Evolutionary conservation across 2,797 vertebrate genomes (phyloP), one percentile per base, ranked within the genome.

Genomic region (Chanos chanos): DNA sequence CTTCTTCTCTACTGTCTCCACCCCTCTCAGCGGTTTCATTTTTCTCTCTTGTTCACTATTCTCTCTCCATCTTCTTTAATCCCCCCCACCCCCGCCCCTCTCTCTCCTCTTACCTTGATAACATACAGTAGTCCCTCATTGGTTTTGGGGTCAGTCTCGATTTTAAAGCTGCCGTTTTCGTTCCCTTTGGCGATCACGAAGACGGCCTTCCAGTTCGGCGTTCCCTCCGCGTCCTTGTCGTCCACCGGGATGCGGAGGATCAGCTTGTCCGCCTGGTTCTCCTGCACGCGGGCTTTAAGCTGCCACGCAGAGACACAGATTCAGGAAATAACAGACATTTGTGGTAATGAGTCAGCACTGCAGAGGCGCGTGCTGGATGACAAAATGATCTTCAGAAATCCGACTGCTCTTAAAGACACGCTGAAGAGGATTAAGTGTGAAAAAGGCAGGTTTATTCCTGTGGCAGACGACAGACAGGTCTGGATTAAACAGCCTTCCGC

Each of bases 101-200:
- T n/a, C 4, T 15, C n/a, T 22, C 33, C 28, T 18, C 30, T 31
- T 37, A 94, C 93, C 90, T 93, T 93, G 56, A 83, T 60, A 60
- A 90, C 85, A 71, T 81, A 82, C 5, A 94, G 67, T 39, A 92
- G 55, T 10, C 83, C 92, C 52, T 92, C 88, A 1, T 94, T 94
- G 56, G 89, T 93, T 8, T 72, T 80, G 31, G 80, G 87, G 64
- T 94, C 92, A 3, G 90, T 91, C 30, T 81, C 85, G 37, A 94
- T 87, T 80, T 81, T 78, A 80, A 94, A 94, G 70, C 85, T 78
- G 16, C 74, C 83, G 0, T 84, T 86, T 40, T 91, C 90, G 12
- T 94, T 93, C 67, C 93, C 93, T 44, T 83, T 81, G 49, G 83
- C 78, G 53, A 94, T 91, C 49, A 66, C 80, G 64, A 86, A 94